Conservation (phyloP, 1,140 invertebrate genomes). For the Pogonomyrmex barbatus region DNA sequence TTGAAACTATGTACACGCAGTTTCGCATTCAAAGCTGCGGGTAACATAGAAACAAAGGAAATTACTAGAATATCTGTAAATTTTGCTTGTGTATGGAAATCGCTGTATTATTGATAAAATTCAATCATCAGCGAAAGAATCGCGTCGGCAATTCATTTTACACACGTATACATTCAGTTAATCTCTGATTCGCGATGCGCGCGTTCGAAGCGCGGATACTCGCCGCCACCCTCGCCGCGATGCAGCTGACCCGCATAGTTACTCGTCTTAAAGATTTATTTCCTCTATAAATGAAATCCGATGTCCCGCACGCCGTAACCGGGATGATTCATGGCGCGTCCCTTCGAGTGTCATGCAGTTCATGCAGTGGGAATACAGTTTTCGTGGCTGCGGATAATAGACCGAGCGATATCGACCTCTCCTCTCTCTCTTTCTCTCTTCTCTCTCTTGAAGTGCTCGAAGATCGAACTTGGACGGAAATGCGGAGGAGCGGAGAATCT, state of each 20-base stretch:
- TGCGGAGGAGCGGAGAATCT: slow-evolving; percentile 57
- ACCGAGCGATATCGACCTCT: slow-evolving; percentile 61
- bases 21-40: neutral
- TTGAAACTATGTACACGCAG: neutral
- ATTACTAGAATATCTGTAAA: neutral
- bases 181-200: neutral
- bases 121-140: neutral
- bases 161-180: slow-evolving; percentile 69
- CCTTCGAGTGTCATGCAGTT: slow-evolving; percentile 65
- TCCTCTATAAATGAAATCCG: slow-evolving; percentile 79
- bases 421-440: slow-evolving; percentile 1
- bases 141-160: slow-evolving; percentile 13
- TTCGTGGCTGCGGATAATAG: slow-evolving; percentile 72
- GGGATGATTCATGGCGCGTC: slow-evolving; percentile 74
- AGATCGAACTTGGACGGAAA: slow-evolving; percentile 68
- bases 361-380: slow-evolving; percentile 63
- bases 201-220: neutral
- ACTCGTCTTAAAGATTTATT: slow-evolving; percentile 78
- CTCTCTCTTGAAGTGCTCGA: slow-evolving; percentile 17
- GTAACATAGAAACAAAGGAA: neutral
- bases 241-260: slow-evolving; percentile 67
- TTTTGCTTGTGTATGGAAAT: neutral
- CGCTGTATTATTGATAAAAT: slow-evolving; percentile 8
- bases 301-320: slow-evolving; percentile 64
- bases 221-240: slow-evolving; percentile 10